Conservation (phyloP, 2,888 invertebrate species). For the Nomada lathburiana region DNA sequence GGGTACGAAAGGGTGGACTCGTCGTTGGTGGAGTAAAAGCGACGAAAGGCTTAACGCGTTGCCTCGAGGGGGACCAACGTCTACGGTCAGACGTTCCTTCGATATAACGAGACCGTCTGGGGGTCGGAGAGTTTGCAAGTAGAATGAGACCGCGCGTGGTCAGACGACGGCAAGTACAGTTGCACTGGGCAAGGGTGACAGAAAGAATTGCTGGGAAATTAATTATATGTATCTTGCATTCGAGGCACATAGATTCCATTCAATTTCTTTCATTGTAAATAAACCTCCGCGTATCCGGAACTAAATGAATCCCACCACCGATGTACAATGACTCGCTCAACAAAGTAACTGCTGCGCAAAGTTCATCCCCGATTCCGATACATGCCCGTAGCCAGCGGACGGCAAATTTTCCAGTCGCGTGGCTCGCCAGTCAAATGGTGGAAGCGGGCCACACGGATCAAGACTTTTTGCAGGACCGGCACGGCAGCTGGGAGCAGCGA, state of each 20-base stretch:
- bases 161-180: too few species aligned
- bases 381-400: constrained; percentile 9
- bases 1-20: constrained; percentile 11
- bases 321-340: background rate
- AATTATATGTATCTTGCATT: too few species aligned
- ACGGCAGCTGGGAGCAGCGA: constrained; percentile 34
- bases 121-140: too few species aligned
- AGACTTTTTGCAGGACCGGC: constrained; percentile 57
- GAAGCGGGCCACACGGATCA: constrained; percentile 46
- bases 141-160: too few species aligned
- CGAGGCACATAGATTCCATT: too few species aligned
- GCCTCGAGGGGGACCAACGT: too few species aligned
- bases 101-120: too few species aligned
- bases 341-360: background rate
- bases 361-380: constrained; percentile 14
- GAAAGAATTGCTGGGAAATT: too few species aligned
- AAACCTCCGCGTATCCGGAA: too few species aligned
- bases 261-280: too few species aligned
- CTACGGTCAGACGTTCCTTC: too few species aligned
- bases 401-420: constrained; percentile 30
- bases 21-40: background rate
- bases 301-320: background rate
- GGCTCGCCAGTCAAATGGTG: constrained; percentile 31
- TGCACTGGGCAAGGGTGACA: too few species aligned
- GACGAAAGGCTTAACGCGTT: background rate